Evolutionary conservation across 2,797 vertebrate species (phyloP).

Genomic region (Macropus fuliginosus): DNA sequence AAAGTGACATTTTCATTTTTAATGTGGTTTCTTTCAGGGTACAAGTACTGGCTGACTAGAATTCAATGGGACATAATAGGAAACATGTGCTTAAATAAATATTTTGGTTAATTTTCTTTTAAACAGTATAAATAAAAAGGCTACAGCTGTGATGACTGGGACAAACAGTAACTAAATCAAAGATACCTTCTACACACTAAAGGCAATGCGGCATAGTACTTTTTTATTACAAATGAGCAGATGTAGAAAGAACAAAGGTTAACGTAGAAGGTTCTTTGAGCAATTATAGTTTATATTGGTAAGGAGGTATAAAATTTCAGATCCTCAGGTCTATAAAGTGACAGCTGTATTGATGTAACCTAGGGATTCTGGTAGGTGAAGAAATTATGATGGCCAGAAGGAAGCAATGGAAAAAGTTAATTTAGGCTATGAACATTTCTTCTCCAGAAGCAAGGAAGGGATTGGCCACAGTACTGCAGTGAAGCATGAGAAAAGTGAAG

Average conservation of each 20-base stretch:
- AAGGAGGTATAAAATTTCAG: constrained; percentile 15
- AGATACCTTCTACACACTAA: constrained; percentile 5
- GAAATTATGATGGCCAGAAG: background rate
- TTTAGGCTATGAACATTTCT: background rate
- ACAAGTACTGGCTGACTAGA: background rate
- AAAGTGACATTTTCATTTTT: constrained; percentile 1
- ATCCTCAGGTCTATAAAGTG: background rate
- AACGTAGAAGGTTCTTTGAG: background rate
- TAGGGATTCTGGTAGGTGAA: background rate
- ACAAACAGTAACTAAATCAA: constrained; percentile 28
- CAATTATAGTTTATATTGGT: constrained; percentile 8
- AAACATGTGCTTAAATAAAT: constrained; percentile 21
- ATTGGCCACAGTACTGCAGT: background rate
- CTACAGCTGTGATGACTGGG: constrained; percentile 9
- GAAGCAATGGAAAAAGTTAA: background rate
- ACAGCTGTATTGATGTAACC: constrained; percentile 12
- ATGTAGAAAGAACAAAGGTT: constrained; percentile 14
- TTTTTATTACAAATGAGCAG: constrained; percentile 9
- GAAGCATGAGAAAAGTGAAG: background rate
- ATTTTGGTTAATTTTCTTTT: constrained; percentile 27
- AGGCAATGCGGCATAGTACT: background rate
- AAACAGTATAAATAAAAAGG: constrained; percentile 27
- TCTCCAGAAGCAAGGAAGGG: background rate
- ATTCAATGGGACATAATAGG: constrained; percentile 7
- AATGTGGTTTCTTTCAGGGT: background rate